phyloP scores from a whole-genome alignment of 2,888 invertebrate genomes.

The Lithophane ornitopus region DNA sequence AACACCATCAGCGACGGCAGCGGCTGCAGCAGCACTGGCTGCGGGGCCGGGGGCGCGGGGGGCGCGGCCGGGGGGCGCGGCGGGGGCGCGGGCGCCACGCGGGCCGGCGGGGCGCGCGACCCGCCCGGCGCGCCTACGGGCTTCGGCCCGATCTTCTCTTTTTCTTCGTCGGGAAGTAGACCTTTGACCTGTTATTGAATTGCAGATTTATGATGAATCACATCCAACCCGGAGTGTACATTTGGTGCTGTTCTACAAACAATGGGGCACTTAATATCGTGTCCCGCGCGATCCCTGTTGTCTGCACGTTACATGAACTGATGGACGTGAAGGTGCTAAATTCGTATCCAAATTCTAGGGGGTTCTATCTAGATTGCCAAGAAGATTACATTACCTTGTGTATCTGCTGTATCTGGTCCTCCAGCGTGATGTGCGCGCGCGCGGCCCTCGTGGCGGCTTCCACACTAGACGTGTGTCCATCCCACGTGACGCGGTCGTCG shows the following conservation, averaged over 20 bases:
- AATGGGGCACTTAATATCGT: not conserved
- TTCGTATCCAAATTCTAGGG: not conserved
- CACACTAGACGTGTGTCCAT: constrained; percentile 99
- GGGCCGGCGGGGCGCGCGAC: constrained; percentile 63
- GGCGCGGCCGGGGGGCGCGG: constrained; percentile 62
- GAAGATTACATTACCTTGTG: constrained; percentile 93
- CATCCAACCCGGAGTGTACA: not conserved
- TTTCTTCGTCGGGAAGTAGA: constrained; percentile 97
- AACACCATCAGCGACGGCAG: constrained; percentile 90
- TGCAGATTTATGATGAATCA: not conserved
- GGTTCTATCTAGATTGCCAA: not conserved
- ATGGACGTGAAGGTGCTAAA: not conserved
- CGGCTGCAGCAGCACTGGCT: constrained; percentile 78
- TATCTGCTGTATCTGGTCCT: constrained; percentile 99
- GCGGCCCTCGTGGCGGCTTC: constrained; percentile 98
- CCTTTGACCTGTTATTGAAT: constrained; percentile 92
- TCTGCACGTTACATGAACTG: not conserved
- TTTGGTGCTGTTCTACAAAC: not conserved
- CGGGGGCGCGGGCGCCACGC: constrained; percentile 67
- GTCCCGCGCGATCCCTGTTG: not conserved
- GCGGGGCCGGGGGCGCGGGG: constrained; percentile 72
- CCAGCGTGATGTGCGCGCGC: constrained; percentile 98
- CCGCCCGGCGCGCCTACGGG: constrained; percentile 88
- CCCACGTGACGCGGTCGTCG: constrained; percentile 99
- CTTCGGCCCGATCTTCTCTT: constrained; percentile 98